phyloP scores from a whole-genome alignment of 2,888 invertebrate genomes.

The Boloria selene region DNA sequence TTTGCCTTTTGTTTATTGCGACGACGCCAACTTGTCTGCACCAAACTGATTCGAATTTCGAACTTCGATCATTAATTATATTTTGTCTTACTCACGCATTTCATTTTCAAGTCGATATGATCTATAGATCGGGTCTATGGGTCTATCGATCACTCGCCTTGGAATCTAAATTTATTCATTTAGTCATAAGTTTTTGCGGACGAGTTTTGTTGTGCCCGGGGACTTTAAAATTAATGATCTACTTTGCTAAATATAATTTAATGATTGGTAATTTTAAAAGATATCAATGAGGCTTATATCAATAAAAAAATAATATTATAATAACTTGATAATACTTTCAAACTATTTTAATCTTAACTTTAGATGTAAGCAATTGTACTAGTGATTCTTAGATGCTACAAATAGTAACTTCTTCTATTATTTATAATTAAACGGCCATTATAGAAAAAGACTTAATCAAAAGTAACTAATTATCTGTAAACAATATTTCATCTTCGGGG shows the following conservation, averaged over 20 bases:
- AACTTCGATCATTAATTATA: constrained; percentile 80
- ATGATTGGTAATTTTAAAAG: neutral
- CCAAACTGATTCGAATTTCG: constrained; percentile 78
- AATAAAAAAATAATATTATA: too few species aligned
- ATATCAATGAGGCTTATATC: neutral
- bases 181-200: constrained; percentile 78
- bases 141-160: constrained; percentile 79
- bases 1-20: constrained; percentile 79
- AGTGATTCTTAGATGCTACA: too few species aligned
- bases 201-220: constrained; percentile 47
- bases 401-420: too few species aligned
- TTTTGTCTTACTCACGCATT: constrained; percentile 83
- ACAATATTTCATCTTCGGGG: constrained; percentile 77
- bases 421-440: constrained; percentile 45
- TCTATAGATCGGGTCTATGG: constrained; percentile 80
- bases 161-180: constrained; percentile 80
- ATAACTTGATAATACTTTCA: neutral
- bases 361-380: too few species aligned
- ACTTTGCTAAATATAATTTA: constrained; percentile 21
- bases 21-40: constrained; percentile 81
- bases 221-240: constrained; percentile 34
- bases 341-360: neutral
- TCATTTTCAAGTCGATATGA: constrained; percentile 80
- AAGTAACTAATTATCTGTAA: constrained; percentile 78
- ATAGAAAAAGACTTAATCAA: constrained; percentile 68